Conservation (phyloP, 2,888 invertebrate genomes). For the Agrochola macilenta region DNA sequence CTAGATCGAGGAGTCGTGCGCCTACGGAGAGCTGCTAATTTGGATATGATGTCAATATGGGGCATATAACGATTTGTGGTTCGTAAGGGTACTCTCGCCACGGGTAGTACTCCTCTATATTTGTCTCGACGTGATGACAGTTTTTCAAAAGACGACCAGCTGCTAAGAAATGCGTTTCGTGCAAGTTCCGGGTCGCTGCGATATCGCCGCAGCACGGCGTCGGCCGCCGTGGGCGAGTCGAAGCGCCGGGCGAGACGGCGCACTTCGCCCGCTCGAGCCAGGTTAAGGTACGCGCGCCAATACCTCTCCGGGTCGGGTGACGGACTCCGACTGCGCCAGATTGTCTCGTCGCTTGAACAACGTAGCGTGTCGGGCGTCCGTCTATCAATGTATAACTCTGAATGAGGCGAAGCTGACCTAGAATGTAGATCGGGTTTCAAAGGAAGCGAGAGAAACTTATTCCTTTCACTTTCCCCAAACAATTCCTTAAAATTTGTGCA, state of each 20-base stretch:
- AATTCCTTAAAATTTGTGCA: constrained; percentile 94
- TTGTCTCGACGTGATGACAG: constrained; percentile 75
- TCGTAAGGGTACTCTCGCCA: constrained; percentile 91
- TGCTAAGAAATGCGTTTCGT: constrained; percentile 89
- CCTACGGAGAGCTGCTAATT: constrained; percentile 93
- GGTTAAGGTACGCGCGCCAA: constrained; percentile 92
- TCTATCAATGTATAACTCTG: constrained; percentile 87
- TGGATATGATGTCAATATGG: constrained; percentile 97
- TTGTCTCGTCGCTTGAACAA: constrained; percentile 92
- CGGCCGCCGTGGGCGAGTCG: constrained; percentile 92
- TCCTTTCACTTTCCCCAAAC: constrained; percentile 94
- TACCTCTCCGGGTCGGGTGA: constrained; percentile 94
- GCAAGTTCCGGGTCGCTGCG: constrained; percentile 95
- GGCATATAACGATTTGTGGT: constrained; percentile 95
- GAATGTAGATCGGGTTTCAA: constrained; percentile 83
- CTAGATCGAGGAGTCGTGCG: constrained; percentile 87
- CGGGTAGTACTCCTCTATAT: constrained; percentile 90
- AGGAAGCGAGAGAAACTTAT: constrained; percentile 91
- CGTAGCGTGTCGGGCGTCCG: constrained; percentile 89
- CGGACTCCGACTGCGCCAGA: constrained; percentile 93
- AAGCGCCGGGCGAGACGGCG: constrained; percentile 94
- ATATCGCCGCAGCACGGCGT: constrained; percentile 91
- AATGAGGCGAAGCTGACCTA: constrained; percentile 89
- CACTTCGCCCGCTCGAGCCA: constrained; percentile 94
- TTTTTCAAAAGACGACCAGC: constrained; percentile 87